Evolutionary conservation across 2,797 vertebrate genomes (phyloP), one percentile per base, ranked within the genome.

Genomic region (Enteromius unitaeniatus): DNA sequence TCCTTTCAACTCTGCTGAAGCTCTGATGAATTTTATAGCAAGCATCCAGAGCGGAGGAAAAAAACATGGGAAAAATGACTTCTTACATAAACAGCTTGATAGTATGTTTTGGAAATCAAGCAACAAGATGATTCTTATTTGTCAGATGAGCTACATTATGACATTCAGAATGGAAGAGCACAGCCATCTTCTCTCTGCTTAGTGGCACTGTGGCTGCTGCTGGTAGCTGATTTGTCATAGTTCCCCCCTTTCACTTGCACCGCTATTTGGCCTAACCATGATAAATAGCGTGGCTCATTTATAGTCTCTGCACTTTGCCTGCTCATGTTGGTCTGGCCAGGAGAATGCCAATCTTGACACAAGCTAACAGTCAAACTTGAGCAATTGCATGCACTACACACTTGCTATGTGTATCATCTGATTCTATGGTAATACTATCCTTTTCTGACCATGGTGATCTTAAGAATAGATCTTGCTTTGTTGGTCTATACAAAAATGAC

Each of bases 151-250:
- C 7, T 37, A 47, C 15, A 47, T 78, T 65, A 68, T 79, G 78
- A 31, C 64, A 53, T 51, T 67, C 7, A 67, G 28, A 55, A 69
- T 0, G 8, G 34, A 69, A 53, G 14, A 53, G 47, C 14, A 49
- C 10, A 26, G 34, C 75, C 37, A 62, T 69, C 15, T 65, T 19
- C 34, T 55, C 31, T 34, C 31, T 3, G 78, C 11, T 67, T 34
- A 17, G n/a, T 21, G 13, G 31, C 6, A 28, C 28, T 28, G 23
- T 58, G 47, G 55, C 26, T 42, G 68, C 51, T 15, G 26, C 3
- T 45, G 34, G 55, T 76, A 76, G 73, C 53, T 37, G 64, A 85
- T 88, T 84, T 76, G 78, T 84, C 74, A 87, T 51, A 49, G 37
- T 84, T 67, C 60, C 28, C 64, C 28, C 14, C 47, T 58, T 75